These are phyloP conservation scores for Prolemur simus DNA, from an alignment of 2,113 vertebrate genomes.

Conservation along the genomic window DNA sequence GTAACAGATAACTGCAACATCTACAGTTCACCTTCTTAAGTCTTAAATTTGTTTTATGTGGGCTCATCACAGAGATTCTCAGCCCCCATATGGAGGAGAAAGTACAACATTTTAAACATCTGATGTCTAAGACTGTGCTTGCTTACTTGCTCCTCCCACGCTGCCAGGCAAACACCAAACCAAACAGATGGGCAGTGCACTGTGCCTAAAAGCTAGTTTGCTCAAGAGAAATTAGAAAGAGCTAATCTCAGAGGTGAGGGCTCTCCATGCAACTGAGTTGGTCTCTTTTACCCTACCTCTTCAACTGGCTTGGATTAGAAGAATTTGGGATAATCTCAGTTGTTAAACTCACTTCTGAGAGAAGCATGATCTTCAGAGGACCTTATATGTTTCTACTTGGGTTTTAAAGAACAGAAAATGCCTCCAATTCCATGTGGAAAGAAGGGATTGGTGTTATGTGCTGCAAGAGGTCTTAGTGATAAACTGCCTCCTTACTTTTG, in stretches of 20 bases:
- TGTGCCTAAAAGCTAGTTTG: conserved; percentile 49
- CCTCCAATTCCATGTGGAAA: background rate
- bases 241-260: conserved; percentile 8
- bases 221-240: conserved; percentile 24
- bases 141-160: conserved; percentile 68
- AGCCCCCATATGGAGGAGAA: conserved; percentile 61
- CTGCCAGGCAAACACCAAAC: conserved; percentile 75
- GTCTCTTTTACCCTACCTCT: background rate
- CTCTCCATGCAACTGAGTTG: background rate
- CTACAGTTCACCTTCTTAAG: conserved; percentile 53
- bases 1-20: background rate
- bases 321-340: background rate
- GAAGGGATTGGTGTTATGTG: background rate
- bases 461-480: background rate
- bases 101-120: conserved; percentile 66
- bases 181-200: conserved; percentile 72
- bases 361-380: background rate
- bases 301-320: conserved; percentile 42
- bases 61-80: conserved; percentile 52
- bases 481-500: background rate
- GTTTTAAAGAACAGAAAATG: background rate
- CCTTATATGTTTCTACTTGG: background rate
- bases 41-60: conserved; percentile 60
- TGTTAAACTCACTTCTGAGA: conserved; percentile 29
- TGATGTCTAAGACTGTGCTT: conserved; percentile 69